phyloP scores from a whole-genome alignment of 1,140 invertebrate species.

The Diploscapter pachys region DNA sequence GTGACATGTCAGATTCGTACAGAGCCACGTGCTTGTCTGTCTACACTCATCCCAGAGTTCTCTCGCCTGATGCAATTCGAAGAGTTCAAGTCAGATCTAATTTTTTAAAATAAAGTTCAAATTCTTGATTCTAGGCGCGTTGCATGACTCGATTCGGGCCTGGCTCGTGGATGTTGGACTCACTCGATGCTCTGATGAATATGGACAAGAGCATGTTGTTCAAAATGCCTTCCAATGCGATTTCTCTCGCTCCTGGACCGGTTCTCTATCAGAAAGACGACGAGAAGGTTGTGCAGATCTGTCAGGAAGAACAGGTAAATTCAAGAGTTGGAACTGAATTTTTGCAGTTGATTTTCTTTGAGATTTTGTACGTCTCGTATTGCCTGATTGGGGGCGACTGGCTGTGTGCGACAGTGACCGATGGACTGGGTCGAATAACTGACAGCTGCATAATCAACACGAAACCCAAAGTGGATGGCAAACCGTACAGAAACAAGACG shows the following conservation, averaged over 20 bases:
- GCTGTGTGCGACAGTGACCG: conserved; percentile 85
- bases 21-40: neutral
- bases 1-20: neutral
- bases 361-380: conserved; percentile 79
- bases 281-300: conserved; percentile 63
- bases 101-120: no score
- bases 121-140: conserved; percentile 63
- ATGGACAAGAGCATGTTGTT: no score
- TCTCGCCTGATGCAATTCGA: conserved; percentile 71
- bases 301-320: conserved; percentile 69
- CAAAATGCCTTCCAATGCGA: conserved; percentile 82
- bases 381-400: conserved; percentile 92
- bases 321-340: no score
- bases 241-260: conserved; percentile 78
- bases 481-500: conserved; percentile 34
- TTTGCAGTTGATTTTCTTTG: no score
- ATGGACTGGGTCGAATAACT: conserved; percentile 87
- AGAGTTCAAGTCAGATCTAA: conserved; percentile 60
- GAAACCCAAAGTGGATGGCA: conserved; percentile 77
- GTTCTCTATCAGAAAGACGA: conserved; percentile 21
- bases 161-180: conserved; percentile 76
- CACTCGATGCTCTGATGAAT: conserved; percentile 61
- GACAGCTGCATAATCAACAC: conserved; percentile 91
- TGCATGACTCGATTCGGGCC: conserved; percentile 95
- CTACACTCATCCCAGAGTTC: conserved; percentile 1